Base-by-base conservation (phyloP, 2,888 invertebrate species). In the Leptopilina myrica region DNA sequence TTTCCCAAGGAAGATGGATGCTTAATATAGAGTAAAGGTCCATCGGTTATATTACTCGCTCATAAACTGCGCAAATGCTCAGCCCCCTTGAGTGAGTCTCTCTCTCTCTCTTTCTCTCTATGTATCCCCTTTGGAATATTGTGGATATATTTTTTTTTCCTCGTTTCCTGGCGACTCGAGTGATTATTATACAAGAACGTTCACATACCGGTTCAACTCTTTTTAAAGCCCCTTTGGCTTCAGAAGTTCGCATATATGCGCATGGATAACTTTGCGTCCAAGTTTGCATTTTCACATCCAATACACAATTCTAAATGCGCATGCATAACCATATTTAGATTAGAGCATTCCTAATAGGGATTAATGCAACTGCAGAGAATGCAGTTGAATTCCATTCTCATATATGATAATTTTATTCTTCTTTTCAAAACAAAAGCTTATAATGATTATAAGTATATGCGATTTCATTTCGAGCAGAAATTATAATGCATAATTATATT, bases 1-100 rank as follows among this genome's bases (percentile, higher is more conserved):
- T 84, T 90, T 88, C 83, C 85, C 85, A 85, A 85, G 86, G 86
- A 84, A 87, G 83, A 86, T 83, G 84, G 86, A 88, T 86, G 82
- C 83, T 85, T 59, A 59, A 43, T 56, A 56, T 56, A 59, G 14
- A 84, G 85, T 85, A 86, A 89, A 86, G 88, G 85, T 85, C 86
- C 89, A 90, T 89, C 84, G 88, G 87, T 82, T 87, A 85, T 85
- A 86, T 88, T 88, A 88, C 85, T 84, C 80, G 86, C 87, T 82
- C 89, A 84, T 90, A 89, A 90, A 89, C 83, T 76, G 82, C 80
- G 82, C 80, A 78, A 80, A 85, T 81, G 81, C 83, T 75, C 80
- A 80, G 84, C 84, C 82, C 84, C 80, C 85, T 86, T 49, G 49
- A 49, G 49, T 43, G 33, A 49, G 84, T 84, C 86, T 84, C 83